A percentile compares a stretch with the other conserved stretches of the same genome.
phyloP scores from a whole-genome alignment of 2,113 vertebrate species.

The Notothenia coriiceps region DNA sequence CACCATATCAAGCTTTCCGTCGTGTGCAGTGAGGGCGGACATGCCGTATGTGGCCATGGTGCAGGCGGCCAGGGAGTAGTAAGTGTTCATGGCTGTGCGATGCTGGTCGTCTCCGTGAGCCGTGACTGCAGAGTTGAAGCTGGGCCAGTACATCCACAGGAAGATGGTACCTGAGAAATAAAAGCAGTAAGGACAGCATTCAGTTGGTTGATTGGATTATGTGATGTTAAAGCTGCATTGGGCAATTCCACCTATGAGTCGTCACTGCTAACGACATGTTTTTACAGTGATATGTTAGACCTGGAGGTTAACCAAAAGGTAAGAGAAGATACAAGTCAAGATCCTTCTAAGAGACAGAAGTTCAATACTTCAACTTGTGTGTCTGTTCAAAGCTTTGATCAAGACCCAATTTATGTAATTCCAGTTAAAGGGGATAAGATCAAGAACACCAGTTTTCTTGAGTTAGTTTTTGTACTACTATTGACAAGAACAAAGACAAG shows the following conservation, averaged over 20 bases:
- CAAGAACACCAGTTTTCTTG: no score
- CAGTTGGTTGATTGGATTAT: no score
- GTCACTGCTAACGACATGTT: not conserved
- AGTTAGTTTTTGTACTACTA: no score
- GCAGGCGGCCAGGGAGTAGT: conserved; percentile 90
- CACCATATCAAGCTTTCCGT: conserved; percentile 90
- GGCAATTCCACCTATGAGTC: not conserved
- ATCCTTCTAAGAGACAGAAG: not conserved
- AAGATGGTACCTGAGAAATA: conserved; percentile 88
- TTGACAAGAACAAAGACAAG: no score
- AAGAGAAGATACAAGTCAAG: not conserved
- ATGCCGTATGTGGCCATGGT: conserved; percentile 87
- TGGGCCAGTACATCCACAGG: conserved; percentile 98
- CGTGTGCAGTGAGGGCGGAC: conserved; percentile 81
- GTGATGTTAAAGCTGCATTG: not conserved
- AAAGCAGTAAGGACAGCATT: not conserved
- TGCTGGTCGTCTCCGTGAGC: conserved; percentile 82
- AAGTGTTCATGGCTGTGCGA: conserved; percentile 90
- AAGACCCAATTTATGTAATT: not conserved
- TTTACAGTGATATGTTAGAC: no score
- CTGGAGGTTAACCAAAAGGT: no score
- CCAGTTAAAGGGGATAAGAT: no score
- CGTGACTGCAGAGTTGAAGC: conserved; percentile 89
- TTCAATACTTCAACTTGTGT: not conserved
- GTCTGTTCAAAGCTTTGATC: not conserved